Evolutionary conservation across 1,140 invertebrate species (phyloP), one percentile per base, ranked within the genome.

Genomic region (Euura saliciscinereae): DNA sequence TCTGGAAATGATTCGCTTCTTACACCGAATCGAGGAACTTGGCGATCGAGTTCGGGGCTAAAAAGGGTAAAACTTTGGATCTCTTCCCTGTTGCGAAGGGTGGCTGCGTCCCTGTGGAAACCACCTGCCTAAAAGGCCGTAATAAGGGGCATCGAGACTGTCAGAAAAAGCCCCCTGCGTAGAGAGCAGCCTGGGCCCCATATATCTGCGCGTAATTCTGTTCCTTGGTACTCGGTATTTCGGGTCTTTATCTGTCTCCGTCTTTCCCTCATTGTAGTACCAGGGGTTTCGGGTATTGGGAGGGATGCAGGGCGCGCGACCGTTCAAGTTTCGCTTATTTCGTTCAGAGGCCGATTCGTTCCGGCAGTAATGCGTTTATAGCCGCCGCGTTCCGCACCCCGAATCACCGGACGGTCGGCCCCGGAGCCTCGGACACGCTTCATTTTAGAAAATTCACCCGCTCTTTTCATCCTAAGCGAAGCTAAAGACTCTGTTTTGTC

Each of bases 321-420:
- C 59, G 65, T 75, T 70, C 71, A 78, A 80, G 76, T 85, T 84
- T 84, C 74, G 77, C 78, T 78, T 80, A 83, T 85, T 84, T 80
- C 69, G 78, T 75, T 67, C 66, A 42, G 78, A 74, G 71, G 70
- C 65, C 72, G 71, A 84, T 85, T 85, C 80, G 85, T 84, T 83
- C 75, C 82, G 81, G 80, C 77, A 78, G 78, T 85, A 82, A 84
- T 82, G 77, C 82, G 77, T 83, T 85, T 82, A 85, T 81, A 79
- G 79, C 74, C 13, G 66, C 51, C 77, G 75, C 76, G 78, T 79
- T 76, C 72, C 44, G 66, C 68, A 76, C 69, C 45, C 71, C 71
- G 44, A 10, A 72, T 74, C 73, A 64, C 71, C 42, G 28, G 74
- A 71, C 65, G 67, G 10, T 68, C 68, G 72, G 44, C 44, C 44